phyloP scores from a whole-genome alignment of 2,888 invertebrate genomes.

The Eueremaeus valkanovi region DNA sequence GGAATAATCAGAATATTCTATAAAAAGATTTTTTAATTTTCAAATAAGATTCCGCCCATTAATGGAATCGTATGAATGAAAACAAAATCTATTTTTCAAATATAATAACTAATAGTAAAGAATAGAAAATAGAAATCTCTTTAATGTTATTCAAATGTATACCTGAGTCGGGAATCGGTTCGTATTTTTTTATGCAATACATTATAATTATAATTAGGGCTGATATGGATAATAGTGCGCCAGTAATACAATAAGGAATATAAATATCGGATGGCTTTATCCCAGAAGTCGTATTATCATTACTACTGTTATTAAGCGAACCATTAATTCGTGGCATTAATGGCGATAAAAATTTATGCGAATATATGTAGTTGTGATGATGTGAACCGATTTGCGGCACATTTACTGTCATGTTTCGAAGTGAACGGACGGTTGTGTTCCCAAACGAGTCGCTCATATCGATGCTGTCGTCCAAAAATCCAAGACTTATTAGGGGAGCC shows the following conservation, averaged over 20 bases:
- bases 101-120: too few relatives aligned
- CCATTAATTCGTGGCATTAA: background rate
- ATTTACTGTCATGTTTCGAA: background rate
- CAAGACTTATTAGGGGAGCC: constrained; percentile 30
- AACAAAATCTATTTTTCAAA: too few relatives aligned
- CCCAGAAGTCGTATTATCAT: background rate
- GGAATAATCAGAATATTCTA: background rate
- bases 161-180: constrained; percentile 18
- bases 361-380: constrained; percentile 30
- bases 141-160: background rate
- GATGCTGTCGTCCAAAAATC: constrained; percentile 16
- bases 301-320: background rate
- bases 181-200: constrained; percentile 18
- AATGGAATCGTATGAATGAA: background rate
- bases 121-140: background rate
- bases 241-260: constrained; percentile 32
- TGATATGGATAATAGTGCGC: background rate
- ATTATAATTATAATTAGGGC: constrained; percentile 23
- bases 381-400: constrained; percentile 7
- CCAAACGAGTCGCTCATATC: background rate
- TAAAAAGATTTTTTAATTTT: background rate
- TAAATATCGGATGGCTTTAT: constrained; percentile 2
- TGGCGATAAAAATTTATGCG: constrained; percentile 11
- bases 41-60: background rate
- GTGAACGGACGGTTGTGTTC: too few relatives aligned